Conservation (phyloP, 2,888 invertebrate species). For the Cremastinae sp. region DNA sequence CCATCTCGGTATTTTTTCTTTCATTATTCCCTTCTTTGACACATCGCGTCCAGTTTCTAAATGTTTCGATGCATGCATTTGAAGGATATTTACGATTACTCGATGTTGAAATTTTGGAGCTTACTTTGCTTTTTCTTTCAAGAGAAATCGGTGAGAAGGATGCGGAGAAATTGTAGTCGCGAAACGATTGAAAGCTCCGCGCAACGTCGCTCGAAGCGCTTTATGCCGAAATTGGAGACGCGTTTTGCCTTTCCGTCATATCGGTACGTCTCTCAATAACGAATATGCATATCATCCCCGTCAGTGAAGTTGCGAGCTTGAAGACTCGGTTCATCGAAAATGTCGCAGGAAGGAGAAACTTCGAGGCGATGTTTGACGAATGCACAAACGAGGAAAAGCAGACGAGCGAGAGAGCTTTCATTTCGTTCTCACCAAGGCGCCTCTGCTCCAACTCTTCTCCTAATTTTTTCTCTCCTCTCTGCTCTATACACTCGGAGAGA, state of each 20-base stretch:
- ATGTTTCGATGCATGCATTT: too few relatives aligned
- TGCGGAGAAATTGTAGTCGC: constrained; percentile 59
- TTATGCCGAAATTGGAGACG: constrained; percentile 65
- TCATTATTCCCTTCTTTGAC: too few relatives aligned
- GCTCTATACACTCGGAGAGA: neutral
- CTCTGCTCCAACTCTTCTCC: constrained; percentile 11
- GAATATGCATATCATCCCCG: too few relatives aligned
- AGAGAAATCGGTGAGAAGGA: constrained; percentile 11
- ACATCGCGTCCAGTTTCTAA: too few relatives aligned
- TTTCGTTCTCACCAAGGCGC: constrained; percentile 16
- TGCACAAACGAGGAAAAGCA: constrained; percentile 18
- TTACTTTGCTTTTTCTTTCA: too few relatives aligned
- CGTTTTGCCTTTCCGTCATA: constrained; percentile 55
- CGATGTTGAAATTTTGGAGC: too few relatives aligned
- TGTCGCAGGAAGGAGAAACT: constrained; percentile 55
- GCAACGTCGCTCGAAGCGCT: constrained; percentile 64
- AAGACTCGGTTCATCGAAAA: neutral
- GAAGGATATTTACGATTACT: too few relatives aligned
- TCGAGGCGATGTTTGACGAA: constrained; percentile 43
- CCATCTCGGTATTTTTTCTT: constrained; percentile 33
- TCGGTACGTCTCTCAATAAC: constrained; percentile 7
- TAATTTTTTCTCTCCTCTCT: neutral
- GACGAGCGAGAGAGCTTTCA: constrained; percentile 33
- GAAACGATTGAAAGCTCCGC: constrained; percentile 60
- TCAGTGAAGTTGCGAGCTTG: too few relatives aligned